A percentile compares a stretch with the other conserved stretches of the same genome.
phyloP scores from a whole-genome alignment of 2,888 invertebrate genomes.

The Cantharis nigra region DNA sequence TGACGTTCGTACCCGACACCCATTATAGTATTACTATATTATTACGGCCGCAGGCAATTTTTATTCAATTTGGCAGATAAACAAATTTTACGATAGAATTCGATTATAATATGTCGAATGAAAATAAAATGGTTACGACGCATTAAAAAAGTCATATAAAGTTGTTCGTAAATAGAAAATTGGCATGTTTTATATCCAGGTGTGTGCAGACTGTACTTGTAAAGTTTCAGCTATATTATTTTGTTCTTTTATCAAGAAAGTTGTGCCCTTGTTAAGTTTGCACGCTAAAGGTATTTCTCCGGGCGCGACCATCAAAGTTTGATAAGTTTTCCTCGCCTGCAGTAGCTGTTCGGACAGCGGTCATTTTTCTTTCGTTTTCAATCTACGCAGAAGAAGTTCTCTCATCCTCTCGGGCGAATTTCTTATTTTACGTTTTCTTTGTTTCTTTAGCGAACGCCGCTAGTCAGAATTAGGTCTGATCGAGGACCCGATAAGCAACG shows the following conservation, averaged over 20 bases:
- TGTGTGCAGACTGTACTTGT: slow-evolving; percentile 46
- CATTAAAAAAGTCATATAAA: slow-evolving; percentile 6
- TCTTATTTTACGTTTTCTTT: slow-evolving; percentile 41
- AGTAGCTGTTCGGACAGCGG: slow-evolving; percentile 57
- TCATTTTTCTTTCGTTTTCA: slow-evolving; percentile 62
- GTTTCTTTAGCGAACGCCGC: slow-evolving; percentile 30
- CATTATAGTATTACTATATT: too few relatives aligned
- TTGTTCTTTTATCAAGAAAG: slow-evolving; percentile 56
- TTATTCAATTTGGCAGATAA: not conserved
- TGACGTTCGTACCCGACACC: not conserved
- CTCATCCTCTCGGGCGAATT: slow-evolving; percentile 39
- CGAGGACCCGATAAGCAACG: slow-evolving; percentile 22
- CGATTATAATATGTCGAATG: not conserved
- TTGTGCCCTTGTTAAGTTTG: slow-evolving; percentile 42
- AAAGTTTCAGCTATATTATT: slow-evolving; percentile 53
- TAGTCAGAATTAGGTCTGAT: slow-evolving; percentile 27
- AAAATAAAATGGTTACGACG: not conserved
- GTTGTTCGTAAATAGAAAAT: slow-evolving; percentile 30
- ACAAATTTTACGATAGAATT: not conserved
- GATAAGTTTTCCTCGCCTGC: slow-evolving; percentile 54
- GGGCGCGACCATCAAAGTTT: slow-evolving; percentile 54
- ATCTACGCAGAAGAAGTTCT: slow-evolving; percentile 53
- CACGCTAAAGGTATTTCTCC: slow-evolving; percentile 38
- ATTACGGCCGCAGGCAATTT: not conserved
- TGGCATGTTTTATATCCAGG: slow-evolving; percentile 43